Evolutionary conservation across 2,888 invertebrate species (phyloP).

Genomic region (Mystacides longicornis): DNA sequence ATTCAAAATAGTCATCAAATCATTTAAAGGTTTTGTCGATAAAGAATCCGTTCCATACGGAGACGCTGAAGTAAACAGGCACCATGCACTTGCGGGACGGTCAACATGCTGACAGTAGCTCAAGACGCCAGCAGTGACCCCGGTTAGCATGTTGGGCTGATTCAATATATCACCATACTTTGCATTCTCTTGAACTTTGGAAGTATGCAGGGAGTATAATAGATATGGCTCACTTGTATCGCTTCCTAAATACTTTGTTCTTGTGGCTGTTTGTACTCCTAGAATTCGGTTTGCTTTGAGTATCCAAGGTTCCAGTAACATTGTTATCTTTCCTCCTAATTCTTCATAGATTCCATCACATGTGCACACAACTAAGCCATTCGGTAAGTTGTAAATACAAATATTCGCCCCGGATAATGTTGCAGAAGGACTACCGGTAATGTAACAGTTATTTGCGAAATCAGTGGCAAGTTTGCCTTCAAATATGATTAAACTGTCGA

Average conservation of each 20-base stretch:
- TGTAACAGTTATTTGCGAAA: slow-evolving; percentile 31
- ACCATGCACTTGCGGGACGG: slow-evolving; percentile 34
- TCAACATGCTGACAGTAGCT: slow-evolving; percentile 36
- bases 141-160: slow-evolving; percentile 45
- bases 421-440: not conserved
- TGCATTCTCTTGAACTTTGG: not conserved
- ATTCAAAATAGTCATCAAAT: slow-evolving; percentile 14
- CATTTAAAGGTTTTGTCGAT: slow-evolving; percentile 14
- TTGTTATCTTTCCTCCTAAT: not conserved
- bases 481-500: slow-evolving; percentile 22
- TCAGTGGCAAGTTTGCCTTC: slow-evolving; percentile 41
- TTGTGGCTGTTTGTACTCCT: not conserved
- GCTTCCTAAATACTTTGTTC: not conserved
- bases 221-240: not conserved
- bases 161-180: slow-evolving; percentile 31
- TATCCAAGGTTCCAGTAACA: not conserved
- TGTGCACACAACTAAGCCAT: not conserved
- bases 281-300: not conserved
- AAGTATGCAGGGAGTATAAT: not conserved
- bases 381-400: not conserved
- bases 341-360: not conserved
- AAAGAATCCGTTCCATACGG: slow-evolving; percentile 14
- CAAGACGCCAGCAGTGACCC: slow-evolving; percentile 43
- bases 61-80: slow-evolving; percentile 38
- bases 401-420: not conserved